Percentiles rank a stretch among this genome's conserved stretches.
These are phyloP conservation scores for Micronisus gabar DNA, from an alignment of 2,113 vertebrate genomes.

Conservation along the genomic window DNA sequence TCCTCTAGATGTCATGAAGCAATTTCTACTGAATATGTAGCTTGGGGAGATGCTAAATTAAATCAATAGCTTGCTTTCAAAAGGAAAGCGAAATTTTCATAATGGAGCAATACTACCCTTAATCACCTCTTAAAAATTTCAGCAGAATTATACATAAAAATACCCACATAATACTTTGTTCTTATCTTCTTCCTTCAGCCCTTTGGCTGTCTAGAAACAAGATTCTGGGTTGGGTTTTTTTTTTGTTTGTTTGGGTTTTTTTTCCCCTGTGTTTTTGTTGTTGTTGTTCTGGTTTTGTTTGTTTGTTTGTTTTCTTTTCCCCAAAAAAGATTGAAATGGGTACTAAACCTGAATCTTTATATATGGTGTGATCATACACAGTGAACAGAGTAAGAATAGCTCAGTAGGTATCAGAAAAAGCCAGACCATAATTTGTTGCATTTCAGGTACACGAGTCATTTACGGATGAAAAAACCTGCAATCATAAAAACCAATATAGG, in stretches of 20 bases:
- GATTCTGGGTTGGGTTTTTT: neutral
- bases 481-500: neutral
- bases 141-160: neutral
- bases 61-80: neutral
- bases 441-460: neutral
- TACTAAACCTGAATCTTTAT: neutral
- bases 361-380: neutral
- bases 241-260: too few species aligned
- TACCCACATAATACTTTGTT: neutral
- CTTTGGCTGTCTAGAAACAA: neutral
- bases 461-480: neutral
- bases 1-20: neutral
- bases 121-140: neutral
- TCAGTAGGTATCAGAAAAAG: neutral
- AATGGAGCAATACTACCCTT: neutral
- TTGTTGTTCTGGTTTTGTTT: neutral
- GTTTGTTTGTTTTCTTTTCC: neutral
- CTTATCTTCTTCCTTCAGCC: neutral
- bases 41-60: neutral
- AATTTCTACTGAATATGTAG: neutral
- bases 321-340: neutral
- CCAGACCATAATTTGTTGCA: neutral
- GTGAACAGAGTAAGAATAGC: neutral
- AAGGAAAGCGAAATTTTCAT: neutral
- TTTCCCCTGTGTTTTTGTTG: too few species aligned